These are phyloP conservation scores for Ondatra zibethicus DNA, from an alignment of 2,113 vertebrate genomes.

Conservation along the genomic window DNA sequence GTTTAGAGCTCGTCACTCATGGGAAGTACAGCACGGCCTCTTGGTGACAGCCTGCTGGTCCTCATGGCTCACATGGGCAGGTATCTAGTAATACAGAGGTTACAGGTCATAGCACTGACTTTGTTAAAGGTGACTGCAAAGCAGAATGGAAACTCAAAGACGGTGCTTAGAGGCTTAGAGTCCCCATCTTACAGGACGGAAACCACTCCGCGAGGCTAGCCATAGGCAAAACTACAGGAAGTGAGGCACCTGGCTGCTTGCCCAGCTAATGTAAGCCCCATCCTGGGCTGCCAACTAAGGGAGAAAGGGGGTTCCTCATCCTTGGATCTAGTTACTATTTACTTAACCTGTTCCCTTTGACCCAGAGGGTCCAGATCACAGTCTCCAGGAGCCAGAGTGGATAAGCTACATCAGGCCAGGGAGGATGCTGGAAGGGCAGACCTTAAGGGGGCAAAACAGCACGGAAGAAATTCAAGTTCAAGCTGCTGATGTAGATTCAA, in stretches of 20 bases:
- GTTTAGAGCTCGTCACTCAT: neutral
- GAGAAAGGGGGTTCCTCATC: neutral
- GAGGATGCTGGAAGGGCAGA: neutral
- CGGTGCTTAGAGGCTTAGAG: accelerated
- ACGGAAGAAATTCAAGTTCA: neutral
- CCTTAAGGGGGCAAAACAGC: neutral
- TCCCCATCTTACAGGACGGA: neutral
- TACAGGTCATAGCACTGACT: neutral
- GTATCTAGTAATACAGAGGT: neutral
- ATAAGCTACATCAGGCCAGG: neutral
- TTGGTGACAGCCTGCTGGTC: neutral
- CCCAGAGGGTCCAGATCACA: neutral
- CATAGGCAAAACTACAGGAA: neutral
- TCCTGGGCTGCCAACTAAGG: neutral
- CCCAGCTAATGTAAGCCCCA: neutral
- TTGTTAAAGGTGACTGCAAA: neutral
- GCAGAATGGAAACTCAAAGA: neutral
- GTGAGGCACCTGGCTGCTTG: accelerated
- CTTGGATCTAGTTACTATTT: neutral
- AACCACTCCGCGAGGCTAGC: neutral
- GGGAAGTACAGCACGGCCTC: too few relatives aligned
- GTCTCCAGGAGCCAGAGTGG: neutral
- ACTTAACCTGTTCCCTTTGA: neutral
- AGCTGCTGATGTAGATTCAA: slow-evolving; percentile 2
- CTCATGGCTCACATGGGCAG: neutral